Evolutionary conservation across 2,113 vertebrate genomes (phyloP).

Genomic region (Falcunculus frontatus): DNA sequence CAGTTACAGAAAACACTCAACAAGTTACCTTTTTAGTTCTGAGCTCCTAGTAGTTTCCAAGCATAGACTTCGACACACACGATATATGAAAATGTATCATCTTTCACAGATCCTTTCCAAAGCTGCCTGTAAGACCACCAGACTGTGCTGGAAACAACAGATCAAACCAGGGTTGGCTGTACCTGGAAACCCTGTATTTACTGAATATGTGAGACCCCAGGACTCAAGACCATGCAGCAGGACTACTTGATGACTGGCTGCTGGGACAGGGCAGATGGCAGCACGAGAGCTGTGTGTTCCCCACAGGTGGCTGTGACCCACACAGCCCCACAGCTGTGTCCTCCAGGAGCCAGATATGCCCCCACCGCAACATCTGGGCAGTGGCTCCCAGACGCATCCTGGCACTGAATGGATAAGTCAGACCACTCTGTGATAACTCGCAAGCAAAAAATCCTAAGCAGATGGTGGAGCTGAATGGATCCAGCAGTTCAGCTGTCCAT

Average conservation of each 20-base stretch:
- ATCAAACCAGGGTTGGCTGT: rapidly evolving
- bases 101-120: background rate
- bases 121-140: background rate
- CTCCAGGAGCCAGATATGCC: background rate
- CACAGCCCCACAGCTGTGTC: background rate
- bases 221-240: background rate
- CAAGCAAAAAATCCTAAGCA: background rate
- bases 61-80: background rate
- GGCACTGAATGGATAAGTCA: background rate
- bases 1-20: background rate
- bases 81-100: background rate
- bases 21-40: background rate
- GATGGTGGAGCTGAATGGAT: background rate
- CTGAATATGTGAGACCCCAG: rapidly evolving
- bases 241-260: background rate
- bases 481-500: background rate
- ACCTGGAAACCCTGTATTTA: background rate
- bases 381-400: background rate
- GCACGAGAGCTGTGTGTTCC: rapidly evolving
- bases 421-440: background rate
- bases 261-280: background rate
- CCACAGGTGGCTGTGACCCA: rapidly evolving
- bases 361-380: background rate
- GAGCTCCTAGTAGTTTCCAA: background rate
- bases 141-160: background rate